Conservation (phyloP, 2,113 vertebrate genomes). For the Cochlearius cochlearius region DNA sequence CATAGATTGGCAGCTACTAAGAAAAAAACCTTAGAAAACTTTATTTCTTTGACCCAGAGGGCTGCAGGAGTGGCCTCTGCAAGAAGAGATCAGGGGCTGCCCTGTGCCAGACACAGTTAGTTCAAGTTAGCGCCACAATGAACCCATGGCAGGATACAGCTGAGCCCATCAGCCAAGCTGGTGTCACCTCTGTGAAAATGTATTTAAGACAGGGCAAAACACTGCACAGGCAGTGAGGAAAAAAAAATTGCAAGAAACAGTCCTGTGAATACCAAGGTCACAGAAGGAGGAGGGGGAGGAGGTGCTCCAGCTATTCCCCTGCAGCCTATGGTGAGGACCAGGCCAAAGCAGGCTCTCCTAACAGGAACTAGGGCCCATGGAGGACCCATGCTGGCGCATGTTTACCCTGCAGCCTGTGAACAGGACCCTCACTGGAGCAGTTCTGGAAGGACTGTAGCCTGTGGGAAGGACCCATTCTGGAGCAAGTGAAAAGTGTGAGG, state of each 20-base stretch:
- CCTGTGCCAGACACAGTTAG: neutral
- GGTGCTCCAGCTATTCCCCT: neutral
- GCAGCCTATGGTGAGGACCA: neutral
- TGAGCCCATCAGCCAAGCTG: neutral
- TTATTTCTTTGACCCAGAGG: neutral
- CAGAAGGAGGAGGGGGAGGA: neutral
- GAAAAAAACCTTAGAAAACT: neutral
- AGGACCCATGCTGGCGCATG: neutral
- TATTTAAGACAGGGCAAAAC: neutral
- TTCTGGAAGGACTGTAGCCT: neutral
- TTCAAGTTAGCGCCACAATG: neutral
- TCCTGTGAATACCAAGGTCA: neutral
- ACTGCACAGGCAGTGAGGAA: neutral
- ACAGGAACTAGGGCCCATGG: neutral
- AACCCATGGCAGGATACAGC: neutral
- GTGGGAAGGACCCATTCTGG: neutral
- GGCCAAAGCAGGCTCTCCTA: accelerated
- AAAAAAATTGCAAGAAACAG: neutral
- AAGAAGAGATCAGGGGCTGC: neutral
- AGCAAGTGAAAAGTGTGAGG: neutral
- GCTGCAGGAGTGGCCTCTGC: neutral
- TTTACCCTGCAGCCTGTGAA: neutral
- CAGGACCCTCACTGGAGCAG: neutral
- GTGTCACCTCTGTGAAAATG: neutral
- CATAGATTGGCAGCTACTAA: neutral